phyloP scores from a whole-genome alignment of 2,113 vertebrate genomes.

The Barbus barbus region DNA sequence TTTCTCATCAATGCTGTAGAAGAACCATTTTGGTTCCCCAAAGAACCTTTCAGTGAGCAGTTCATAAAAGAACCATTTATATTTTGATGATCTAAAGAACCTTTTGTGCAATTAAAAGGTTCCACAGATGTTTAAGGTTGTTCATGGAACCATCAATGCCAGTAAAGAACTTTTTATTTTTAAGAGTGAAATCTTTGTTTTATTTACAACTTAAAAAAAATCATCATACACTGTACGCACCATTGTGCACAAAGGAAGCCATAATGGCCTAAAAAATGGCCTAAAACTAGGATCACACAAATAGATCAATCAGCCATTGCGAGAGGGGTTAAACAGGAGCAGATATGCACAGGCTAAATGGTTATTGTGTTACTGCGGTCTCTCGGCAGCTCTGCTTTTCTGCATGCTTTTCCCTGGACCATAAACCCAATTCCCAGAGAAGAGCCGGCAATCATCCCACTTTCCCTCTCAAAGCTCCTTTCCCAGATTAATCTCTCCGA shows the following conservation, averaged over 20 bases:
- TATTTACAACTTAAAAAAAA: too few species aligned
- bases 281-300: not conserved
- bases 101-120: not conserved
- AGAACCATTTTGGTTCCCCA: too few species aligned
- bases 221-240: not conserved
- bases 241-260: too few species aligned
- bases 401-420: slow-evolving; percentile 56
- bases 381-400: slow-evolving; percentile 49
- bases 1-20: too few species aligned
- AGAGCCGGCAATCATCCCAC: slow-evolving; percentile 68
- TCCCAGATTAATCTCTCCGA: slow-evolving; percentile 72
- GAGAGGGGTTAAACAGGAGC: slow-evolving; percentile 16
- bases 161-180: not conserved
- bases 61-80: too few species aligned
- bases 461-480: slow-evolving; percentile 73
- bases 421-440: slow-evolving; percentile 69
- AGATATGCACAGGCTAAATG: slow-evolving; percentile 32
- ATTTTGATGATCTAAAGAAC: not conserved
- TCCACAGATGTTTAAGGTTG: not conserved
- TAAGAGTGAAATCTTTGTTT: too few species aligned
- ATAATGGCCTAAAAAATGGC: not conserved
- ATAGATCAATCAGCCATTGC: slow-evolving; percentile 14
- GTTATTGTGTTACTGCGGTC: slow-evolving; percentile 56
- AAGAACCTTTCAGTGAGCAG: too few species aligned
- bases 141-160: not conserved